A percentile compares a stretch with the other conserved stretches of the same genome.
These are phyloP conservation scores for Metridium senile DNA, from an alignment of 92 coral and sea anemone species.

Conservation along the genomic window DNA sequence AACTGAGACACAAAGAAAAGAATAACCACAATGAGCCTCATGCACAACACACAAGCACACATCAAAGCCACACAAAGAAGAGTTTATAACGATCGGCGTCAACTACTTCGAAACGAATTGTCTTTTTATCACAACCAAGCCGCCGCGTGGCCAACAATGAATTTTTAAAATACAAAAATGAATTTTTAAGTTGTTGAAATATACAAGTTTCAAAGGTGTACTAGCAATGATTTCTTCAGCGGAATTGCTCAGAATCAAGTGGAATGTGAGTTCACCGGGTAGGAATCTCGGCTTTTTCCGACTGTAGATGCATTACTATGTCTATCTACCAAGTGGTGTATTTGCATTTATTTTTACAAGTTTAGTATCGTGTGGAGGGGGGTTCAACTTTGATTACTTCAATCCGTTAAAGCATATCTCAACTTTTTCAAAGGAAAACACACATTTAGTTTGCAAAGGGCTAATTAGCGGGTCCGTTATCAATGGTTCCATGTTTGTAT, in stretches of 20 bases:
- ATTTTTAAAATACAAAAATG: conserved; percentile 73
- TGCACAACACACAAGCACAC: conserved; percentile 48
- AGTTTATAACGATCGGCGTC: conserved; percentile 54
- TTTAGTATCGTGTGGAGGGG: conserved; percentile 39
- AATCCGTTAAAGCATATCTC: conserved; percentile 75
- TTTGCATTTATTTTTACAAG: not conserved
- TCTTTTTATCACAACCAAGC: conserved; percentile 55
- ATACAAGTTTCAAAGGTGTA: not conserved
- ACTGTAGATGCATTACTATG: not conserved
- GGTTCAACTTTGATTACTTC: conserved; percentile 66
- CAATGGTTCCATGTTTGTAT: conserved; percentile 68
- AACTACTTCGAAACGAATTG: conserved; percentile 44
- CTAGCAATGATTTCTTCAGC: no score
- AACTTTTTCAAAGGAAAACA: conserved; percentile 65
- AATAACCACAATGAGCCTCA: conserved; percentile 29
- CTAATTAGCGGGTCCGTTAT: conserved; percentile 81
- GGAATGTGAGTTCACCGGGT: not conserved
- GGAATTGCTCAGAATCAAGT: no score
- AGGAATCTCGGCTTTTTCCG: not conserved
- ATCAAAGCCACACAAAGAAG: conserved; percentile 59
- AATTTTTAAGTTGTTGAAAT: conserved; percentile 70
- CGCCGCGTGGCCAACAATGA: conserved; percentile 76
- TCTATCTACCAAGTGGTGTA: not conserved
- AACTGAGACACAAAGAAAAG: conserved; percentile 35
- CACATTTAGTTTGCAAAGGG: conserved; percentile 59